Evolutionary conservation across 2,888 invertebrate species (phyloP).

Genomic region (Lamellibrachia satsuma): DNA sequence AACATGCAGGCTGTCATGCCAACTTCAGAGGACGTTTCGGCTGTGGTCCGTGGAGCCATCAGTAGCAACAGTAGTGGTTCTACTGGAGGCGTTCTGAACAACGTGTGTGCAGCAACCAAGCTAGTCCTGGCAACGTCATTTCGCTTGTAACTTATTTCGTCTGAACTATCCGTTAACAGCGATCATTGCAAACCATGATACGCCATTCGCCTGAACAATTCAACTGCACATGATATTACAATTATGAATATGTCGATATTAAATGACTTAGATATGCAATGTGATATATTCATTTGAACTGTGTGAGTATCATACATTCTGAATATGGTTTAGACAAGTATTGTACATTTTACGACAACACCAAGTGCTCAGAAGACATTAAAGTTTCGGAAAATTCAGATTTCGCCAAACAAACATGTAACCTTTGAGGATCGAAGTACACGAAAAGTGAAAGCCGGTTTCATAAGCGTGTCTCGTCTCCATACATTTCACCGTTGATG

Average conservation of each 20-base stretch:
- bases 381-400: not conserved
- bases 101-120: not conserved
- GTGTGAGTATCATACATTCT: not conserved
- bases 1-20: not conserved
- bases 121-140: not conserved
- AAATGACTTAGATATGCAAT: conserved; percentile 5
- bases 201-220: not conserved
- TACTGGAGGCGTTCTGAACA: not conserved
- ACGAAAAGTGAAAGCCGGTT: not conserved
- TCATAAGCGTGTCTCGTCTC: no score
- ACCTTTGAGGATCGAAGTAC: not conserved
- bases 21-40: not conserved
- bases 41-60: not conserved
- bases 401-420: not conserved
- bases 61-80: not conserved
- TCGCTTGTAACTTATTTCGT: not conserved
- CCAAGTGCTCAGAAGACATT: not conserved
- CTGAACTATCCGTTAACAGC: not conserved
- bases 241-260: not conserved
- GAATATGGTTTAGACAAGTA: not conserved
- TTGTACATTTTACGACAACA: not conserved
- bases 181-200: not conserved
- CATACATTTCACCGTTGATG: not conserved
- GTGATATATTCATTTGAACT: conserved; percentile 3
- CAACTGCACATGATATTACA: not conserved